Conservation (phyloP, 1,140 invertebrate genomes). For the Ylistrum balloti region DNA sequence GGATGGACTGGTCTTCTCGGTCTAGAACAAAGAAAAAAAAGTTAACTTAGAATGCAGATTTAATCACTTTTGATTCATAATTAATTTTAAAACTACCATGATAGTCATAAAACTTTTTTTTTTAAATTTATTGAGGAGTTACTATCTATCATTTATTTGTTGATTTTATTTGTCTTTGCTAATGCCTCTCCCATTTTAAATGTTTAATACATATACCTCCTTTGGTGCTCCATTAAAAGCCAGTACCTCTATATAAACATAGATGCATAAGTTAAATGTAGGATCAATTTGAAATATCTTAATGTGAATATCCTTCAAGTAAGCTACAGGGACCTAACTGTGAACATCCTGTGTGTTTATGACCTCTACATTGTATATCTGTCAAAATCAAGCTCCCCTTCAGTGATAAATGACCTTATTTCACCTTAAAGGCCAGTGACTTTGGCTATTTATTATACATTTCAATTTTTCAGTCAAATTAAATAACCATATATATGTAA, state of each 20-base stretch:
- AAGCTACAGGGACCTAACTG: neutral
- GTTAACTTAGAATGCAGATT: neutral
- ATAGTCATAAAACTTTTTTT: too few relatives aligned
- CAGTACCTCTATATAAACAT: neutral
- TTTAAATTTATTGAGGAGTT: too few relatives aligned
- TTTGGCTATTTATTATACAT: neutral
- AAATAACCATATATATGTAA: neutral
- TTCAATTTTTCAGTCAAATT: slow-evolving; percentile 34
- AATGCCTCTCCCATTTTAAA: too few relatives aligned
- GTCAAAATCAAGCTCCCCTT: neutral
- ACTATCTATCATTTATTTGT: too few relatives aligned
- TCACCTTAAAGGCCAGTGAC: slow-evolving; percentile 32
- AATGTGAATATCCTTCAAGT: neutral
- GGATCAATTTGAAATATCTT: neutral
- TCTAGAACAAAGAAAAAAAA: slow-evolving; percentile 86
- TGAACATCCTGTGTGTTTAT: neutral
- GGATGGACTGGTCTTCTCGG: slow-evolving; percentile 99
- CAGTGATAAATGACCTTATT: neutral
- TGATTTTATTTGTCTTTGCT: too few relatives aligned
- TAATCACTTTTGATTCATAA: too few relatives aligned
- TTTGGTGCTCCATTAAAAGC: neutral
- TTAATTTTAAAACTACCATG: too few relatives aligned
- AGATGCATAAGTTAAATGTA: neutral
- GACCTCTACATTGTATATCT: slow-evolving; percentile 19
- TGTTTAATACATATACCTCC: too few relatives aligned